Conservation (phyloP, 2,888 invertebrate species). For the Xylophagus ater region DNA sequence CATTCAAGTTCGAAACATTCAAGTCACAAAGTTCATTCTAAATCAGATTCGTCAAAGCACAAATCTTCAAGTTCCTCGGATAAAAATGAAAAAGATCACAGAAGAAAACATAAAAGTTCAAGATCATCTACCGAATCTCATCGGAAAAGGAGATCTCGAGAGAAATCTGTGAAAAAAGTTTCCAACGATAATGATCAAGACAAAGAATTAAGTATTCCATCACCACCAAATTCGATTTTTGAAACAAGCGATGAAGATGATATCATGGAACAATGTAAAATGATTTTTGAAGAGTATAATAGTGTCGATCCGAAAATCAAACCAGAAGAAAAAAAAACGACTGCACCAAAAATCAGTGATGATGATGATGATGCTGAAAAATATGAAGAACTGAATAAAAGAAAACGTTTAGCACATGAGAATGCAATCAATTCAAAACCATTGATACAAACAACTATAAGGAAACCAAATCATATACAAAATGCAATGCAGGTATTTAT, state of each 20-base stretch:
- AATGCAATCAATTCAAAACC: conserved; percentile 41
- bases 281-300: conserved; percentile 74
- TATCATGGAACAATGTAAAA: conserved; percentile 71
- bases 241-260: conserved; percentile 47
- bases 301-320: conserved; percentile 26
- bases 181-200: conserved; percentile 16
- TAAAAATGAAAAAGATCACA: conserved; percentile 16
- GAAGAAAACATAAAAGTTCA: conserved; percentile 18
- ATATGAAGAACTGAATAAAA: conserved; percentile 33
- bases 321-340: conserved; percentile 23
- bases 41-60: conserved; percentile 9
- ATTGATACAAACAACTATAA: conserved; percentile 38
- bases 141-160: not conserved
- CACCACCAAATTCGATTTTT: conserved; percentile 21
- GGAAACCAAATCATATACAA: conserved; percentile 43
- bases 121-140: conserved; percentile 14
- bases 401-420: conserved; percentile 64
- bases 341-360: too few relatives aligned
- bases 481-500: conserved; percentile 43
- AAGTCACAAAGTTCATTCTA: conserved; percentile 3
- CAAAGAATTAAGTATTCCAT: conserved; percentile 26
- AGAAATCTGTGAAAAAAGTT: conserved; percentile 21
- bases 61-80: conserved; percentile 16
- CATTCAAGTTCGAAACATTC: conserved; percentile 14
- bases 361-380: conserved; percentile 38